Percentiles rank a stretch among this genome's conserved stretches.
Conservation (phyloP, 2,888 invertebrate genomes). For the Molorchus minor region DNA sequence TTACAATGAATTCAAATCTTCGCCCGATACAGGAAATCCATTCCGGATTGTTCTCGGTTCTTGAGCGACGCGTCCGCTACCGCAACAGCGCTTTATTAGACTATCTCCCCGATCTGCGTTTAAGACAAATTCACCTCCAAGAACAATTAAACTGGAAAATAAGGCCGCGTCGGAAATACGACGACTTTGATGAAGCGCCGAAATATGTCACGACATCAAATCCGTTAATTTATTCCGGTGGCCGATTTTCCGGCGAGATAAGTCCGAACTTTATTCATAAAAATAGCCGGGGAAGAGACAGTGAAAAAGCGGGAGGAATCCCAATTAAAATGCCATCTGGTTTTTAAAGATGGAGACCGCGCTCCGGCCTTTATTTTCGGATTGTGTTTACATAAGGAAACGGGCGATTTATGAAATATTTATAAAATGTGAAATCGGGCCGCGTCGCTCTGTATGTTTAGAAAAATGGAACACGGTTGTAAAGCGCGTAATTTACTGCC, state of each 20-base stretch:
- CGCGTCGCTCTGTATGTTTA: slow-evolving; percentile 1
- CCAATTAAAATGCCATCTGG: slow-evolving; percentile 36
- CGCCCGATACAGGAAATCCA: slow-evolving; percentile 21
- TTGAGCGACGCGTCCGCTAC: slow-evolving; percentile 18
- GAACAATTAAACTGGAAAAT: slow-evolving; percentile 8
- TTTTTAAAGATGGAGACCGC: neutral
- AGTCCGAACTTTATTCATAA: slow-evolving; percentile 14
- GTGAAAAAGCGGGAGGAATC: slow-evolving; percentile 27
- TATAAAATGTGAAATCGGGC: slow-evolving; percentile 5
- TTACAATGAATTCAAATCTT: slow-evolving; percentile 13
- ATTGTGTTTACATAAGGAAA: slow-evolving; percentile 11
- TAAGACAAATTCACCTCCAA: slow-evolving; percentile 9
- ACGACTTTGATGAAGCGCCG: slow-evolving; percentile 18
- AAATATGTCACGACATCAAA: slow-evolving; percentile 23
- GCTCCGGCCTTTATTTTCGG: slow-evolving; percentile 13
- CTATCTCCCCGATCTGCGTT: slow-evolving; percentile 16
- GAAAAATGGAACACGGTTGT: slow-evolving; percentile 9
- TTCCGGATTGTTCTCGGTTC: slow-evolving; percentile 13
- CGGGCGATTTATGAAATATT: slow-evolving; percentile 16
- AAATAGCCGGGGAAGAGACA: slow-evolving; percentile 16
- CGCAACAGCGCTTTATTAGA: slow-evolving; percentile 16
- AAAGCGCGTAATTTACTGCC: slow-evolving; percentile 7
- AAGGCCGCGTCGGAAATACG: slow-evolving; percentile 14
- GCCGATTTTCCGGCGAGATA: slow-evolving; percentile 11
- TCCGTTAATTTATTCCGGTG: slow-evolving; percentile 19